phyloP scores from a whole-genome alignment of 2,113 vertebrate species.

The Apistogramma diplotaenia region DNA sequence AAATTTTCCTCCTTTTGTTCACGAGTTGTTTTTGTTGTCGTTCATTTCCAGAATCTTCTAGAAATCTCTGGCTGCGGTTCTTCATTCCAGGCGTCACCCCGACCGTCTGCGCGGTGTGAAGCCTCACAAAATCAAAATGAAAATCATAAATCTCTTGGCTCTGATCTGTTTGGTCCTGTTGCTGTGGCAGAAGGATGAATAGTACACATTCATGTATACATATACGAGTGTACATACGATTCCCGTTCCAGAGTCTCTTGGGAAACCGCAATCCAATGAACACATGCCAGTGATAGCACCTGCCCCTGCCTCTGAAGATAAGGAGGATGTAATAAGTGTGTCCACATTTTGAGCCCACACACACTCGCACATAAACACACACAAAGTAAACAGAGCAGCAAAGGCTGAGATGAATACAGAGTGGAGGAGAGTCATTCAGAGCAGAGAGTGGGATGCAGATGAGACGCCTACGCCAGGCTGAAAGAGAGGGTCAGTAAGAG shows the following conservation, averaged over 20 bases:
- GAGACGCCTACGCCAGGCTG: conserved; percentile 60
- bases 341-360: conserved; percentile 48
- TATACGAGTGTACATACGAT: conserved; percentile 6
- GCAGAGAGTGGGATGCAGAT: conserved; percentile 65
- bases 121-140: neutral
- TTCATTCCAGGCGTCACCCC: neutral
- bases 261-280: conserved; percentile 47
- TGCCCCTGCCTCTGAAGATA: conserved; percentile 58
- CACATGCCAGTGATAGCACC: conserved; percentile 45
- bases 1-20: neutral
- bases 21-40: neutral
- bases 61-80: neutral
- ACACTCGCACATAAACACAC: conserved; percentile 1
- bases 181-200: conserved; percentile 16
- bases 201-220: neutral
- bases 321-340: conserved; percentile 61
- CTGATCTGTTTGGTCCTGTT: conserved; percentile 15
- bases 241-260: conserved; percentile 26
- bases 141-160: neutral
- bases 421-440: conserved; percentile 60
- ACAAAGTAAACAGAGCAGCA: conserved; percentile 52
- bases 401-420: conserved; percentile 63
- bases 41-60: neutral
- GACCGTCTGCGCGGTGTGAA: neutral
- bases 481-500: conserved; percentile 7